Evolutionary conservation across 1,140 invertebrate genomes (phyloP).

Genomic region (Zaprionus vittiger): DNA sequence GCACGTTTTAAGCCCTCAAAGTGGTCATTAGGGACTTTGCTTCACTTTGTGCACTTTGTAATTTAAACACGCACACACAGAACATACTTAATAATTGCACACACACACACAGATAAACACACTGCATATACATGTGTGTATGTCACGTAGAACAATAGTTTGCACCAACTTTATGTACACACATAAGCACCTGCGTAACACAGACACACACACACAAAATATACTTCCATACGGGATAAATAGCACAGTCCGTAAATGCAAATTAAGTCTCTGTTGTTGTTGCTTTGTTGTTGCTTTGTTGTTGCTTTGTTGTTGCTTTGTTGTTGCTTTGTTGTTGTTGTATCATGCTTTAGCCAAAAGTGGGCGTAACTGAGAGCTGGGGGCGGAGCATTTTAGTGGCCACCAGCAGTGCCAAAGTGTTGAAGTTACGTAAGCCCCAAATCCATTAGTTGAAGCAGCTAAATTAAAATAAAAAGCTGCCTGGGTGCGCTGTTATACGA

Average conservation of each 20-base stretch:
- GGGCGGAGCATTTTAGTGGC: neutral
- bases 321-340: neutral
- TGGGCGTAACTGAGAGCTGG: slow-evolving; percentile 27
- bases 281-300: neutral
- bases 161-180: slow-evolving; percentile 43
- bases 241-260: slow-evolving; percentile 64
- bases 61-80: slow-evolving; percentile 43
- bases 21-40: slow-evolving; percentile 79
- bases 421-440: slow-evolving; percentile 77
- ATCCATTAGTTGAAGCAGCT: slow-evolving; percentile 78
- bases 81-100: slow-evolving; percentile 65
- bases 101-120: slow-evolving; percentile 19
- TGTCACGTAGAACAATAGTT: slow-evolving; percentile 66
- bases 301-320: neutral
- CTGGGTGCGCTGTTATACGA: slow-evolving; percentile 21
- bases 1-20: slow-evolving; percentile 80
- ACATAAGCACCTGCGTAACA: slow-evolving; percentile 12
- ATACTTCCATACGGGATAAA: slow-evolving; percentile 25
- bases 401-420: slow-evolving; percentile 71
- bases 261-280: slow-evolving; percentile 59
- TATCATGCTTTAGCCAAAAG: slow-evolving; percentile 25
- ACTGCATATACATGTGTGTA: neutral
- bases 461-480: slow-evolving; percentile 75
- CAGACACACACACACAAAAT: slow-evolving; percentile 3
- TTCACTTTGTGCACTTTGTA: slow-evolving; percentile 68